Base-by-base conservation (phyloP, 2,113 vertebrate species). In the Ictalurus punctatus region DNA sequence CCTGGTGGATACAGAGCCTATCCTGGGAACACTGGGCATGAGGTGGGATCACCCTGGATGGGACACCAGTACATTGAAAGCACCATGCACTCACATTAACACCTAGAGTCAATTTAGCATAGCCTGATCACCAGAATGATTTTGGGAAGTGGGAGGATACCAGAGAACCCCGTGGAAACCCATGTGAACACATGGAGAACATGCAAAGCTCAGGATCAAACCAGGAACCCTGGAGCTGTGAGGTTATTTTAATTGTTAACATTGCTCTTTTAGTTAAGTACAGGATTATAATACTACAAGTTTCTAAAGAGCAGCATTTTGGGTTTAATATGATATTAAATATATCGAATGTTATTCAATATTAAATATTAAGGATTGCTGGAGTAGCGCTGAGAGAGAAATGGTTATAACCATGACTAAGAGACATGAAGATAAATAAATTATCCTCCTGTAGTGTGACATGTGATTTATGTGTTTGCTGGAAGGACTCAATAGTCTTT, bases 391-490 rank as follows among this genome's bases (percentile, higher is more conserved):
- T 63, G 56, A 52, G 27, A 40, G 85, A 52, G 71, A 48, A 48
- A 91, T 61, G 44, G 27, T 78, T 84, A 85, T 65, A 88, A 34
- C 74, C 82, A 59, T 30, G 74, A n/a, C 74, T 76, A 83, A 85
- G 73, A 83, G 89, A 86, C 73, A 69, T 67, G 25, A 87, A 52
- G 58, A 69, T 14, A 63, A 71, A 79, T 74, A 40, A 88, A 84
- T 17, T 52, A 59, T 87, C 80, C 79, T 73, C 48, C 83, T 3
- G 86, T 61, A n/a, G 65, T 19, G 74, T 78, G 69, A 79, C 5
- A 37, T 63, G 59, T 85, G n/a, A 89, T 90, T 90, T 84, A 82
- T 87, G 84, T 81, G 27, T 48, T 48, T 76, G 56, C 54, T 84
- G 34, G 54, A 88, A 84, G 67, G 67, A 25, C 56, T 85, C 44